These are phyloP conservation scores for Myiagra hebetior DNA, from an alignment of 2,113 vertebrate genomes.

Conservation along the genomic window DNA sequence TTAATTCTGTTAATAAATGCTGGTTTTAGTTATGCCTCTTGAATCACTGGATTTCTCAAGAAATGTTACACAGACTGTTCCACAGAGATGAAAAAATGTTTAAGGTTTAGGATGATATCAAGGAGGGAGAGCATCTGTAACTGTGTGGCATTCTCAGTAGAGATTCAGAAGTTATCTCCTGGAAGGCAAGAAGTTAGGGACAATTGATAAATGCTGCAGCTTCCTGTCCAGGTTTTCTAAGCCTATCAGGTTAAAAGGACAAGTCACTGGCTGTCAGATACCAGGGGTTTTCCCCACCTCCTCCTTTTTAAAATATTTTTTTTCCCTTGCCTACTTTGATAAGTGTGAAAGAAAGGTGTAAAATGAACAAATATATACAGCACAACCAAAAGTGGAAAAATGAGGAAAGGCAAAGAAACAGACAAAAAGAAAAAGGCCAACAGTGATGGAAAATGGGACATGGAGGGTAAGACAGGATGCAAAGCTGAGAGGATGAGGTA, in stretches of 20 bases:
- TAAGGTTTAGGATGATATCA: neutral
- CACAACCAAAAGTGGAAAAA: neutral
- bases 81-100: neutral
- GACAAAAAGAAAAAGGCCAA: fast-evolving
- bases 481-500: neutral
- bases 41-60: neutral
- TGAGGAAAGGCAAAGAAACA: neutral
- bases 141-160: neutral
- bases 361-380: neutral
- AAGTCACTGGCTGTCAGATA: neutral
- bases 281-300: fast-evolving
- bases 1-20: constrained; percentile 13
- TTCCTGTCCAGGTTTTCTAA: neutral
- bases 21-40: neutral
- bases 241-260: neutral
- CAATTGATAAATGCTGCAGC: neutral
- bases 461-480: neutral
- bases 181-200: neutral
- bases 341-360: neutral
- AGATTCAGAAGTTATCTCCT: neutral
- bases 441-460: neutral
- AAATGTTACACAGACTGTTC: neutral
- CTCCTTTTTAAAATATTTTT: fast-evolving
- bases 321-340: neutral
- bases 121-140: neutral